Evolutionary conservation across 2,113 vertebrate species (phyloP), one percentile per base, ranked within the genome.

Genomic region (Pagrus major): DNA sequence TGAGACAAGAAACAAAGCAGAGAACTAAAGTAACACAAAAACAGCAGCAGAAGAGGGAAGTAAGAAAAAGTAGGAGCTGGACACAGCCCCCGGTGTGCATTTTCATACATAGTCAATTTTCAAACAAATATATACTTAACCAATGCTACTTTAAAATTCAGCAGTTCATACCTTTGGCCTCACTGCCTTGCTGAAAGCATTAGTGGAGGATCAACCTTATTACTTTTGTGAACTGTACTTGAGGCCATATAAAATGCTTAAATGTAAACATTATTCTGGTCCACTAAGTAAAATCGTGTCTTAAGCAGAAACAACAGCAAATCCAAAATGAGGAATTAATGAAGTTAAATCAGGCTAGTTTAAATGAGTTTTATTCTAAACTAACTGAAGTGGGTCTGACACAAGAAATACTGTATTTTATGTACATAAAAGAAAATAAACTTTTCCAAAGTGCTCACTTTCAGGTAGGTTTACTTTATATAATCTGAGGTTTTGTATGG

Each of bases 1-100:
- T 0, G 76, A 65, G 12, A 81, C 20, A 16, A 44, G 29, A 76
- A 65, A 51, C 23, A 70, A 71, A 73, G 64, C 51, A 69, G 12
- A 73, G 6, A 66, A 61, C 54, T 64, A 81, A 69, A 75, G 67
- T 64, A 65, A 77, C 12, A 79, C 41, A 44, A 47, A 80, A 51
- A 87, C 78, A 91, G 89, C 74, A 88, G 81, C 85, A 84, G 68
- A 15, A 86, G 27, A 74, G 20, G 46, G 39, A 78, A 77, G 78
- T 6, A 23, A 68, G 41, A 71, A 72, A 55, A 70, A 37, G 25
- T 10, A 70, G 23, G n/a, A 54, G n/a, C 39, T 71, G 46, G 23
- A 74, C 4, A 7, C 8, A 33, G 52, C 33, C n/a, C 44, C 20
- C 3, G 76, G 9, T 58, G 8, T 35, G 49, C 18, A 72, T 18